Percentiles rank a stretch among this genome's conserved stretches.
Conservation (phyloP, 2,113 vertebrate species). For the Bubo bubo region DNA sequence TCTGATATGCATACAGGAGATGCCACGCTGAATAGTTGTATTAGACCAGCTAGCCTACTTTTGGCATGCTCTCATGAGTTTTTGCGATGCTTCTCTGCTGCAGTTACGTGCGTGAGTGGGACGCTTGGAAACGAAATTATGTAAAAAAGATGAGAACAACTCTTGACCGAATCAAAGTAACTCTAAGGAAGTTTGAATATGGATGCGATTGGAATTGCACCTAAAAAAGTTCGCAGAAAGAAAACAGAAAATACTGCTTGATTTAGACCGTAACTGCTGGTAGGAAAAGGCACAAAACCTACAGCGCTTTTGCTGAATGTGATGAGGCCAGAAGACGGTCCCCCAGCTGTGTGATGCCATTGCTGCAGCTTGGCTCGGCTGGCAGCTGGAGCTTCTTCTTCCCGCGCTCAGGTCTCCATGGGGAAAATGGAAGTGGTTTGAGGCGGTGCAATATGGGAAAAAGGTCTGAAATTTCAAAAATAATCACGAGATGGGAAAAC, state of each 20-base stretch:
- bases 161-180: neutral
- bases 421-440: neutral
- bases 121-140: neutral
- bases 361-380: neutral
- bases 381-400: neutral
- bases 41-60: neutral
- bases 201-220: neutral
- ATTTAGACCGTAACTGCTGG: neutral
- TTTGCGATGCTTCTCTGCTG: neutral
- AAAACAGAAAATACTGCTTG: neutral
- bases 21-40: rapidly evolving
- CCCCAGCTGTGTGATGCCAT: neutral
- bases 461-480: neutral
- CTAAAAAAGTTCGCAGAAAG: neutral
- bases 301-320: rapidly evolving
- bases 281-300: neutral
- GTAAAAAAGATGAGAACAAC: neutral
- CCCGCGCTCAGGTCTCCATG: rapidly evolving
- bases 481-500: neutral
- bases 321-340: rapidly evolving
- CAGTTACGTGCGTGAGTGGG: rapidly evolving
- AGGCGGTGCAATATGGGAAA: neutral
- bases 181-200: neutral
- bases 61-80: neutral
- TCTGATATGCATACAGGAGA: rapidly evolving